Percentiles rank a stretch among this genome's conserved stretches.
Conservation (phyloP, 1,140 invertebrate genomes). For the Dreissena rostriformis region DNA sequence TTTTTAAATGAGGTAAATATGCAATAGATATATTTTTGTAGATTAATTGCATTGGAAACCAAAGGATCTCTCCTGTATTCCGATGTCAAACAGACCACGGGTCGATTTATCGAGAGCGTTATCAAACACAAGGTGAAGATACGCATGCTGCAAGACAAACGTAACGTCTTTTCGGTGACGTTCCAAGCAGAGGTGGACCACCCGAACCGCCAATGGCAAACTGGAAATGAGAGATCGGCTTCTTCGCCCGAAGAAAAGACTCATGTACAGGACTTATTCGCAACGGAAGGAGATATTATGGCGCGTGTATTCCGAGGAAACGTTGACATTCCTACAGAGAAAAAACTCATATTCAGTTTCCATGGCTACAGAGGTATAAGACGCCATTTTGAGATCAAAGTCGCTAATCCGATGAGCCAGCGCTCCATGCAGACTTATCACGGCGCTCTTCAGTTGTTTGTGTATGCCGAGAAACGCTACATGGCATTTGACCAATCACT, state of each 20-base stretch:
- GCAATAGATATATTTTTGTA: too few relatives aligned
- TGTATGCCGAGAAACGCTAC: background rate
- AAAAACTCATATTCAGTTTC: slow-evolving; percentile 27
- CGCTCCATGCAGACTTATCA: slow-evolving; percentile 37
- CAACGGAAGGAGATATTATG: slow-evolving; percentile 24
- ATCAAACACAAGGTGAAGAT: slow-evolving; percentile 25
- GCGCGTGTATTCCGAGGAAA: slow-evolving; percentile 37
- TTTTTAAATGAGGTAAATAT: too few relatives aligned
- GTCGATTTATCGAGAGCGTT: slow-evolving; percentile 10
- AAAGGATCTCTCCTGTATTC: slow-evolving; percentile 26
- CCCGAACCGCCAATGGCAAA: slow-evolving; percentile 20
- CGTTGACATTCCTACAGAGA: slow-evolving; percentile 9
- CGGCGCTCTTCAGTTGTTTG: slow-evolving; percentile 37
- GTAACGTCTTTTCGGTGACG: slow-evolving; percentile 17
- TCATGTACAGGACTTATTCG: too few relatives aligned
- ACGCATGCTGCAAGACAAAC: slow-evolving; percentile 1
- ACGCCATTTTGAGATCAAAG: slow-evolving; percentile 34
- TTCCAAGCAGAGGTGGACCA: slow-evolving; percentile 10
- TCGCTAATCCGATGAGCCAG: slow-evolving; percentile 25
- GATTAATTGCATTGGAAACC: slow-evolving; percentile 34
- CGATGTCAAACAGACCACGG: slow-evolving; percentile 23
- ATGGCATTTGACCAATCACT: slow-evolving; percentile 6
- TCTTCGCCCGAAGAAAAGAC: too few relatives aligned
- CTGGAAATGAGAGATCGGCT: too few relatives aligned
- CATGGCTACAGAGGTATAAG: slow-evolving; percentile 31